Conservation (phyloP, 2,888 invertebrate genomes). For the Spilarctia lutea region DNA sequence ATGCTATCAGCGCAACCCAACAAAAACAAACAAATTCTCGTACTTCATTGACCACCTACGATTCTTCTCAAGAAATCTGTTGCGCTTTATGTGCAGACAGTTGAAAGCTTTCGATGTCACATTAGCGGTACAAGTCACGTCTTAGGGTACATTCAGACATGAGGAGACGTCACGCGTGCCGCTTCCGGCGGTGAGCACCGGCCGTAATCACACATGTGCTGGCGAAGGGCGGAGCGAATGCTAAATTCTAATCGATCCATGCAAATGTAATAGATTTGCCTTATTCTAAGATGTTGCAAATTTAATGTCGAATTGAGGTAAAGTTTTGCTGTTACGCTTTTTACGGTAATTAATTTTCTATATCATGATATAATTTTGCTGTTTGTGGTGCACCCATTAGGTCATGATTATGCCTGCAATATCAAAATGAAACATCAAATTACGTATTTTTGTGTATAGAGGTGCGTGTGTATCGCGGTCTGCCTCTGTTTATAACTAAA, state of each 20-base stretch:
- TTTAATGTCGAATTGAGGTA: slow-evolving; percentile 33
- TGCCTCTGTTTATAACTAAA: not conserved
- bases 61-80: slow-evolving; percentile 55
- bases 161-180: slow-evolving; percentile 76
- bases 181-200: slow-evolving; percentile 72
- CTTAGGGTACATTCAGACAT: slow-evolving; percentile 65
- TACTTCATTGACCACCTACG: slow-evolving; percentile 36
- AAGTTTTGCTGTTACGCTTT: slow-evolving; percentile 23
- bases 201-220: slow-evolving; percentile 66
- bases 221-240: slow-evolving; percentile 47
- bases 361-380: slow-evolving; percentile 13
- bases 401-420: not conserved
- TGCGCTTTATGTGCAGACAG: slow-evolving; percentile 47
- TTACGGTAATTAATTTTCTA: slow-evolving; percentile 17
- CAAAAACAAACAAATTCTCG: not conserved
- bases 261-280: slow-evolving; percentile 50
- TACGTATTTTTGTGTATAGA: not conserved
- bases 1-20: not conserved
- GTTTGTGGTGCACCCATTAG: slow-evolving; percentile 18
- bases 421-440: not conserved
- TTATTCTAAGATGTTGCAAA: slow-evolving; percentile 3
- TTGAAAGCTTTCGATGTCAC: slow-evolving; percentile 57
- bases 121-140: slow-evolving; percentile 77
- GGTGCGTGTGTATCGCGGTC: not conserved
- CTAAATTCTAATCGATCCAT: slow-evolving; percentile 50